Conservation (phyloP, 35 echinoderm and acorn worm genomes). For the Eucidaris tribuloides region DNA sequence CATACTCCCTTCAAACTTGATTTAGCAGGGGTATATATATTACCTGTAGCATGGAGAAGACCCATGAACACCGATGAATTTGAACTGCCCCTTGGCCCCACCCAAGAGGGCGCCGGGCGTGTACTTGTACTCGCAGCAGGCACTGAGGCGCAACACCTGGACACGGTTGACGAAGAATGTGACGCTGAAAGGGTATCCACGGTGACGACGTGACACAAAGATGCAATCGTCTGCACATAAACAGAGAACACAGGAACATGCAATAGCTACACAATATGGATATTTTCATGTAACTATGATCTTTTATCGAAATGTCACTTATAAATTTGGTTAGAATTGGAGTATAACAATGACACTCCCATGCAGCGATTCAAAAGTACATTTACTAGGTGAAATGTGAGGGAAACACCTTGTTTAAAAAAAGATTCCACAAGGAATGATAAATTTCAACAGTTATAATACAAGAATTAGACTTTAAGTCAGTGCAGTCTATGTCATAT, state of each 20-base stretch:
- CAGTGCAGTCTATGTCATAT: too few relatives aligned
- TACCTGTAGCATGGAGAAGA: conserved; percentile 91
- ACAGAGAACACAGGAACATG: not conserved
- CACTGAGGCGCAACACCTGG: conserved; percentile 80
- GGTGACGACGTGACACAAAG: conserved; percentile 94
- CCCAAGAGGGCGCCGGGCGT: conserved; percentile 68
- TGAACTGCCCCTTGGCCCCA: conserved; percentile 91
- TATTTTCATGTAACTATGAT: too few relatives aligned
- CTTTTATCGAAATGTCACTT: too few relatives aligned
- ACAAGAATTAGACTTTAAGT: too few relatives aligned
- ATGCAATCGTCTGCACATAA: conserved; percentile 73
- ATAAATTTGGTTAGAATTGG: too few relatives aligned
- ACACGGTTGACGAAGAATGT: conserved; percentile 93
- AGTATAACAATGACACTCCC: too few relatives aligned
- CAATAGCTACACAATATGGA: too few relatives aligned
- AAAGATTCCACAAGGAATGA: too few relatives aligned
- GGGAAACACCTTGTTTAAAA: too few relatives aligned
- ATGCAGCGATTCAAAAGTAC: too few relatives aligned
- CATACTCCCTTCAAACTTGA: not conserved
- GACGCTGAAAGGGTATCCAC: conserved; percentile 90
- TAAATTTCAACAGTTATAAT: too few relatives aligned
- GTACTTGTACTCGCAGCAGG: conserved; percentile 99
- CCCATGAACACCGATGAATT: conserved; percentile 84
- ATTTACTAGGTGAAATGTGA: too few relatives aligned
- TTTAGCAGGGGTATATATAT: not conserved